Evolutionary conservation across 2,113 vertebrate species (phyloP).

Genomic region (Lontra canadensis): DNA sequence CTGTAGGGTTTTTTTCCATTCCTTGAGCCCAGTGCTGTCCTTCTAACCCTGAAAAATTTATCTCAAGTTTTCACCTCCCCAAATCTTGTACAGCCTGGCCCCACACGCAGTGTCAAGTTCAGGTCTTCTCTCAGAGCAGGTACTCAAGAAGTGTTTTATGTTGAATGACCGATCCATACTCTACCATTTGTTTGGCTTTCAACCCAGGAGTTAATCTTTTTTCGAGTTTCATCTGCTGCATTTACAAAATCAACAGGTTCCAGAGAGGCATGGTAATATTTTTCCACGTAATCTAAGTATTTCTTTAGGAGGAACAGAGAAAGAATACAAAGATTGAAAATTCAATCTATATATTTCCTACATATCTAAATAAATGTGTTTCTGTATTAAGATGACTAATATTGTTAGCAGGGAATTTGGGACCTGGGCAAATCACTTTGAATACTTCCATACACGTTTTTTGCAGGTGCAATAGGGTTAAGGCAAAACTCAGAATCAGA

Average conservation of each 20-base stretch:
- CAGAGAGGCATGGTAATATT: slow-evolving; percentile 89
- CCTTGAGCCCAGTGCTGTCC: background rate
- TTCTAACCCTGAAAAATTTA: background rate
- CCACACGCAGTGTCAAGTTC: background rate
- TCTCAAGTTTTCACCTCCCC: background rate
- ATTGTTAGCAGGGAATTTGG: background rate
- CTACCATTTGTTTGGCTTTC: slow-evolving; percentile 90
- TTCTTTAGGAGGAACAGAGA: slow-evolving; percentile 80
- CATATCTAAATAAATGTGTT: background rate
- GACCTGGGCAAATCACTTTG: background rate
- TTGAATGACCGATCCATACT: slow-evolving; percentile 40
- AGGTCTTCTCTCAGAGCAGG: background rate
- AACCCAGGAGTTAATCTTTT: slow-evolving; percentile 93
- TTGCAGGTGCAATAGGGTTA: background rate
- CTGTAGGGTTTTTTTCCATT: background rate
- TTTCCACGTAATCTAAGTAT: slow-evolving; percentile 87
- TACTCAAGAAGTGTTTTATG: background rate
- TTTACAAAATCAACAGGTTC: slow-evolving; percentile 88
- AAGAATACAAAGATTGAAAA: slow-evolving; percentile 59
- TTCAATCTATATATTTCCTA: background rate
- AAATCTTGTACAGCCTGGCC: too few species aligned
- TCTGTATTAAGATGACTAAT: background rate
- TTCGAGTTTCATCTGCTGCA: slow-evolving; percentile 85
- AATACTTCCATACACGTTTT: background rate
- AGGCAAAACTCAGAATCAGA: background rate